phyloP scores from a whole-genome alignment of 1,140 invertebrate species.

The Drosophila pseudoobscura region DNA sequence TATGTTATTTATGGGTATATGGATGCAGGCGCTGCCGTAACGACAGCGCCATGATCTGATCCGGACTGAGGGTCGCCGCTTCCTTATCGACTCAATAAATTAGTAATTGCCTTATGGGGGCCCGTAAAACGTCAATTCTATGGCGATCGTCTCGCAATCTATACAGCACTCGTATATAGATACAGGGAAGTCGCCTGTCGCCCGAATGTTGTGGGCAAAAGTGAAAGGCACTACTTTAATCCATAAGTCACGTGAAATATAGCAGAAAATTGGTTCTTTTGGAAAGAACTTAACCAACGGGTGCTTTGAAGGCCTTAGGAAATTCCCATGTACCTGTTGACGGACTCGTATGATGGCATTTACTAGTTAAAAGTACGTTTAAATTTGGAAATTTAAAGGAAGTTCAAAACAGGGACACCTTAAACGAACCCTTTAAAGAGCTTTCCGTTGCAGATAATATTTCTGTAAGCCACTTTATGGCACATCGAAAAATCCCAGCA shows the following conservation, averaged over 20 bases:
- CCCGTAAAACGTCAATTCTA: slow-evolving; percentile 34
- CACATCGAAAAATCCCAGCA: neutral
- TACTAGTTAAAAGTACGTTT: too few relatives aligned
- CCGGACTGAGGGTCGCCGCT: neutral
- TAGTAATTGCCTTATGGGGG: slow-evolving; percentile 34
- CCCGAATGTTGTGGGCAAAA: neutral
- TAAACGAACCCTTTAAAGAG: too few relatives aligned
- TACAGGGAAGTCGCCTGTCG: too few relatives aligned
- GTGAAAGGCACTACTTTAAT: slow-evolving; percentile 6
- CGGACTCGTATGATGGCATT: too few relatives aligned
- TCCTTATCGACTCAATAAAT: slow-evolving; percentile 32
- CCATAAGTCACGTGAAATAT: too few relatives aligned
- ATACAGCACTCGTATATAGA: neutral
- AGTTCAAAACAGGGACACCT: too few relatives aligned
- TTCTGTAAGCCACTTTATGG: too few relatives aligned
- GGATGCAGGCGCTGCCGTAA: slow-evolving; percentile 33
- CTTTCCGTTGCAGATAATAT: too few relatives aligned
- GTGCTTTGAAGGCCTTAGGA: too few relatives aligned
- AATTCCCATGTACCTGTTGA: too few relatives aligned
- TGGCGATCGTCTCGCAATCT: slow-evolving; percentile 26
- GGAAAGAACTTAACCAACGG: neutral
- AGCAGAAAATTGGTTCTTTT: too few relatives aligned
- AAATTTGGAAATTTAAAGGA: too few relatives aligned
- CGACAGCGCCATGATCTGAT: slow-evolving; percentile 24
- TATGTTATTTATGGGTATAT: slow-evolving; percentile 47